A percentile compares a stretch with the other conserved stretches of the same genome.
These are phyloP conservation scores for Neotoxoptera formosana DNA, from an alignment of 1,140 invertebrate genomes.

Conservation along the genomic window DNA sequence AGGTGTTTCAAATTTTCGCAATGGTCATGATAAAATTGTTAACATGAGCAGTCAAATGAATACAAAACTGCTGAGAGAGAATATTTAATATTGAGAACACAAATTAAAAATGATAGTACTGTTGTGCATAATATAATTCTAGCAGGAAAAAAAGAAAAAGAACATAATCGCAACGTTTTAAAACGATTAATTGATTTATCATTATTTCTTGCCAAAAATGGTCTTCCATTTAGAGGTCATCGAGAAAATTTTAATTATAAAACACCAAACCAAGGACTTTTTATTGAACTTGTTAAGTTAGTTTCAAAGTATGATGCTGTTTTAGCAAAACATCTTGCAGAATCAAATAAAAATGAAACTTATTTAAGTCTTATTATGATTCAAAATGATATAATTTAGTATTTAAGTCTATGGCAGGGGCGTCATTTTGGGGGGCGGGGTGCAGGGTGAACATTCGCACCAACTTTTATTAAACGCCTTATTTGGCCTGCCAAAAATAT, in stretches of 20 bases:
- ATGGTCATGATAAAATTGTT: conserved; percentile 23
- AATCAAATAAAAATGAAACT: background rate
- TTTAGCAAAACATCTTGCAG: background rate
- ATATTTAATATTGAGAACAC: conserved; percentile 24
- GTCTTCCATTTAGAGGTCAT: background rate
- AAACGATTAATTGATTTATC: background rate
- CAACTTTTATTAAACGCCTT: too few species aligned
- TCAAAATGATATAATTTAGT: background rate
- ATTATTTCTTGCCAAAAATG: too few species aligned
- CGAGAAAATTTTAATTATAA: background rate
- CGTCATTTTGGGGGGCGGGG: too few species aligned
- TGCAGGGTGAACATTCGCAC: too few species aligned
- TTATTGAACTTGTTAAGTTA: conserved; percentile 3
- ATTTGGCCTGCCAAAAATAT: too few species aligned
- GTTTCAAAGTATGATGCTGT: conserved; percentile 29
- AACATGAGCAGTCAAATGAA: conserved; percentile 3
- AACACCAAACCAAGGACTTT: background rate
- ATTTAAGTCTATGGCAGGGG: too few species aligned
- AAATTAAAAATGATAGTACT: background rate
- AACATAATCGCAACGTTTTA: background rate
- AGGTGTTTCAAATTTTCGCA: conserved; percentile 19
- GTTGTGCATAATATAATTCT: background rate
- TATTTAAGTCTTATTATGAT: background rate
- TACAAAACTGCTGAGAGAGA: background rate
- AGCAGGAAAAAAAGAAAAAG: background rate